Evolutionary conservation across 2,113 vertebrate genomes (phyloP).

Genomic region (Sclerurus mexicanus): DNA sequence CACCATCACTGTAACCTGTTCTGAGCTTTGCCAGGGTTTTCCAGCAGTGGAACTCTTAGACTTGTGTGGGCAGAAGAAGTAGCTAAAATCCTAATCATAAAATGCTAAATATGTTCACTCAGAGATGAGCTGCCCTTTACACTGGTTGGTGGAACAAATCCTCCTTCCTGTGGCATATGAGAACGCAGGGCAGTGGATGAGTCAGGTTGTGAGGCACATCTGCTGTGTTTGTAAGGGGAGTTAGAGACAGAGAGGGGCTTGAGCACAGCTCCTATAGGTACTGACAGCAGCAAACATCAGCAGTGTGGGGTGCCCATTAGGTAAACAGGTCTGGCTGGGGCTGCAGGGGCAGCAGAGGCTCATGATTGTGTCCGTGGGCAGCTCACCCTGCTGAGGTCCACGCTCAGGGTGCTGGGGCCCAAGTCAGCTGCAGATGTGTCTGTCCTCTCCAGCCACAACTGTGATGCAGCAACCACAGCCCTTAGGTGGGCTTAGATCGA

Average conservation of each 20-base stretch:
- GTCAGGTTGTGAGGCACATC: neutral
- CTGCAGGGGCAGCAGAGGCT: neutral
- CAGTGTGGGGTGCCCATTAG: accelerated
- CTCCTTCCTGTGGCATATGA: neutral
- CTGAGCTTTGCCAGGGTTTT: neutral
- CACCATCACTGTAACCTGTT: neutral
- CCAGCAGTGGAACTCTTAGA: neutral
- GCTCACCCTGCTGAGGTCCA: neutral
- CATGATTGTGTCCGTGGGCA: accelerated
- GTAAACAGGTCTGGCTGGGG: accelerated
- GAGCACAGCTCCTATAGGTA: accelerated
- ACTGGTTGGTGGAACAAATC: neutral
- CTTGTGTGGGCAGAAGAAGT: neutral
- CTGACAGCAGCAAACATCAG: neutral
- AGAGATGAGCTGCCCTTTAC: neutral
- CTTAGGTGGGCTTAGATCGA: neutral
- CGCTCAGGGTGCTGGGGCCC: neutral
- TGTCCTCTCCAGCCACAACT: neutral
- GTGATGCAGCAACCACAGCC: accelerated
- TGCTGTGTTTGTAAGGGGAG: neutral
- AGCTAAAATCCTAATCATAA: neutral
- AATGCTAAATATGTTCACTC: neutral
- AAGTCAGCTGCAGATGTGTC: neutral
- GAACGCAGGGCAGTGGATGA: accelerated
- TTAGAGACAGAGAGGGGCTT: accelerated